phyloP scores from a whole-genome alignment of 2,113 vertebrate genomes.

The Zosterops pallidus region DNA sequence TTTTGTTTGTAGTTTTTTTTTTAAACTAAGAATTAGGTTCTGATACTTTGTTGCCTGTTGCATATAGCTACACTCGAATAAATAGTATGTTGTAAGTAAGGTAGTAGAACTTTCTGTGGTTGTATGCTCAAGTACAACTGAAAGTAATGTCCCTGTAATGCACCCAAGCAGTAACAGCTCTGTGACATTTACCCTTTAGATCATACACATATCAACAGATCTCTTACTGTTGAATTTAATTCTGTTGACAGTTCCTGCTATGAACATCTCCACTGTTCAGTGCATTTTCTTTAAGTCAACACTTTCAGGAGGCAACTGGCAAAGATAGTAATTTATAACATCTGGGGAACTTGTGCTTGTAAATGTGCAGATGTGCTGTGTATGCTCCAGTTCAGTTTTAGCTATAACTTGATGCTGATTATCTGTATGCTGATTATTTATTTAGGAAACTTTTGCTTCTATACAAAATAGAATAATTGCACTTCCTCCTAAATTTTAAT shows the following conservation, averaged over 20 bases:
- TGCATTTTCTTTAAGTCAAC: constrained; percentile 53
- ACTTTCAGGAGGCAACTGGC: constrained; percentile 46
- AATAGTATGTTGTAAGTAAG: neutral
- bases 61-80: neutral
- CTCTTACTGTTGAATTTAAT: constrained; percentile 3
- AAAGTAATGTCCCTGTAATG: neutral
- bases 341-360: constrained; percentile 42
- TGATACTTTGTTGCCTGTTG: constrained; percentile 28
- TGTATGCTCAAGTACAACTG: neutral
- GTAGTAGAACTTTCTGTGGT: neutral
- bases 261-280: constrained; percentile 59
- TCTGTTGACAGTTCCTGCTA: constrained; percentile 65
- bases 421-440: neutral
- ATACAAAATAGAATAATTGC: neutral
- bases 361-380: constrained; percentile 27
- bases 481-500: neutral
- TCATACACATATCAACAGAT: constrained; percentile 5
- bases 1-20: too few relatives aligned
- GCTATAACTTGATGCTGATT: neutral
- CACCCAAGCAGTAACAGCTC: neutral
- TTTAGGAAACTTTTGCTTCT: neutral
- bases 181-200: constrained; percentile 15
- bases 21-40: neutral
- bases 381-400: neutral
- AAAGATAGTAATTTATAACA: constrained; percentile 60